Percentiles rank a stretch among this genome's conserved stretches.
Conservation (phyloP, 2,797 vertebrate genomes). For the Macrochelys suwanniensis region DNA sequence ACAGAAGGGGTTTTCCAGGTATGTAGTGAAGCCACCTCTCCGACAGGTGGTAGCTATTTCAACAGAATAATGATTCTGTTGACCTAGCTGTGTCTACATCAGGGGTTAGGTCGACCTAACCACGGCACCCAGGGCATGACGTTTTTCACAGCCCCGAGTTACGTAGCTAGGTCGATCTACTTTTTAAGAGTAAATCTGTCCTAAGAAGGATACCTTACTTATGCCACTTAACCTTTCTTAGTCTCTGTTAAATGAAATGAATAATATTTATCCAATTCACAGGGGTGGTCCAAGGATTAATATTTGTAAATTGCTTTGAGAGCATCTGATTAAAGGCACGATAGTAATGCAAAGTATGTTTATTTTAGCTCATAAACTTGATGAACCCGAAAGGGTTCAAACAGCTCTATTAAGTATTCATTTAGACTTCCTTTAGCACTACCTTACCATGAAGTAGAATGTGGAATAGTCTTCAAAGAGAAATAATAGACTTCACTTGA, state of each 20-base stretch:
- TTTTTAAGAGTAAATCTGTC: neutral
- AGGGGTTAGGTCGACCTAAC: neutral
- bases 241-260: neutral
- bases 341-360: neutral
- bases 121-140: neutral
- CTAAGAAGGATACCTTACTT: neutral
- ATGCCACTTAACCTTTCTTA: neutral
- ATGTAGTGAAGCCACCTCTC: neutral
- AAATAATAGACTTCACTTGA: neutral
- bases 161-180: neutral
- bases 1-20: no score
- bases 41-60: neutral
- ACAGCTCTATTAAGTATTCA: neutral
- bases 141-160: neutral
- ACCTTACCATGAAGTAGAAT: neutral
- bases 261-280: accelerated
- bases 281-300: neutral
- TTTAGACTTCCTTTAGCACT: neutral
- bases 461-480: neutral
- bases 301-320: neutral
- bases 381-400: neutral
- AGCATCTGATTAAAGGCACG: neutral
- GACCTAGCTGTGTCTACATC: no score
- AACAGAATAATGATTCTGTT: neutral
- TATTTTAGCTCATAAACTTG: neutral